phyloP scores from a whole-genome alignment of 1,140 invertebrate genomes.

The Drusus annulatus region DNA sequence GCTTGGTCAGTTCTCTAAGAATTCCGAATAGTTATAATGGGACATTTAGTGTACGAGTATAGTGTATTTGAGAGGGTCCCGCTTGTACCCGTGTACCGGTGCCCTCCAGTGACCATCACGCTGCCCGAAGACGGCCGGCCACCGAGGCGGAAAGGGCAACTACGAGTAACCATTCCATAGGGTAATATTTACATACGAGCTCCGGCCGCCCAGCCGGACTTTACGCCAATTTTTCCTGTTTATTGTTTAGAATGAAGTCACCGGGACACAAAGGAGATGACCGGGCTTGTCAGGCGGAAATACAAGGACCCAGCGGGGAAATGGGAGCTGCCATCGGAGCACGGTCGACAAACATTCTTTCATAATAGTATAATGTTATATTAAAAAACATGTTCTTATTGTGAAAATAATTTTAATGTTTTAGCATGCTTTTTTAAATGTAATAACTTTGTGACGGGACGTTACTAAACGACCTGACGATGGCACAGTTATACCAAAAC shows the following conservation, averaged over 20 bases:
- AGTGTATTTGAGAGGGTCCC: neutral
- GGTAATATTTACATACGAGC: constrained; percentile 56
- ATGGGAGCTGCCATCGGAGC: neutral
- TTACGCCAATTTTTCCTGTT: constrained; percentile 57
- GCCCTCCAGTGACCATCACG: constrained; percentile 35
- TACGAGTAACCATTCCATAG: constrained; percentile 37
- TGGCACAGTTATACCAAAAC: too few species aligned
- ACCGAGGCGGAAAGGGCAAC: constrained; percentile 38
- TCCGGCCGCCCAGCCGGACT: constrained; percentile 44
- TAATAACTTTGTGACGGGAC: too few species aligned
- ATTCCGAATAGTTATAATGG: too few species aligned
- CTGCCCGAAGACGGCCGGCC: neutral
- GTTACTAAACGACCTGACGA: too few species aligned
- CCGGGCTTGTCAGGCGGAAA: constrained; percentile 26
- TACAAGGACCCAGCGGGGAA: neutral
- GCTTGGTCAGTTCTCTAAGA: too few species aligned
- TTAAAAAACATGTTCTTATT: too few species aligned
- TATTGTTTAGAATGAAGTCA: constrained; percentile 54
- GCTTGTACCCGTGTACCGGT: neutral
- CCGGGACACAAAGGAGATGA: constrained; percentile 18
- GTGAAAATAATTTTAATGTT: too few species aligned
- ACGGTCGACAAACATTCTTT: neutral
- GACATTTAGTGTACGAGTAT: too few species aligned
- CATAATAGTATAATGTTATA: too few species aligned
- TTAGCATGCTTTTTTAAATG: too few species aligned